phyloP scores from a whole-genome alignment of 2,888 invertebrate genomes.

The Allolobophora icterica region DNA sequence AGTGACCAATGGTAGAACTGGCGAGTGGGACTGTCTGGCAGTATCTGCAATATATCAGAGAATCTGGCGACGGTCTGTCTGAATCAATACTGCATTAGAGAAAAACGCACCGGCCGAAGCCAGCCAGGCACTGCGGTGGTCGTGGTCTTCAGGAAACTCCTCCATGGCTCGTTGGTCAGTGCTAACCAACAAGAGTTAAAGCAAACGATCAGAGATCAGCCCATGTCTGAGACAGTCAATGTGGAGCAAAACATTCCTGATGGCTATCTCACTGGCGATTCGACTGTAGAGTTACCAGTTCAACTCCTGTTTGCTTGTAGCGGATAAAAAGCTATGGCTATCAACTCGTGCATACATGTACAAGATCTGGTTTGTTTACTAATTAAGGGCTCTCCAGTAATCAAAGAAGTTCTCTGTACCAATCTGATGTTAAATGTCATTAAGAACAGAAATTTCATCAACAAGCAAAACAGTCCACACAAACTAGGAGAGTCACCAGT shows the following conservation, averaged over 20 bases:
- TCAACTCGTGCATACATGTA: background rate
- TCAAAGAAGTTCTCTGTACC: too few species aligned
- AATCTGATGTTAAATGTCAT: too few species aligned
- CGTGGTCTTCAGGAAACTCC: background rate
- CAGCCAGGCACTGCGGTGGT: background rate
- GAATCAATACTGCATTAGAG: background rate
- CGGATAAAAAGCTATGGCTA: background rate
- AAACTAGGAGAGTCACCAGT: too few species aligned
- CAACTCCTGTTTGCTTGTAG: background rate
- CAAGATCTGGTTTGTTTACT: background rate
- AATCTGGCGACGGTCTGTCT: background rate
- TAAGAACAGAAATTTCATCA: too few species aligned
- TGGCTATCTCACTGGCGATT: background rate
- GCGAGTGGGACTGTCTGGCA: background rate
- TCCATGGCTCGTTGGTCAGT: background rate
- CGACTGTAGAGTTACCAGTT: background rate
- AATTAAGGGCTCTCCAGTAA: too few species aligned
- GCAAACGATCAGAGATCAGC: background rate
- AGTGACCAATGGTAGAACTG: background rate
- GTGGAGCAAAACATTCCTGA: background rate
- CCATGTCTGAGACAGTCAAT: background rate
- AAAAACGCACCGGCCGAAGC: background rate
- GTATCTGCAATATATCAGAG: background rate
- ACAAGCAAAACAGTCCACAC: too few species aligned
- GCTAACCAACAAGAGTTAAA: background rate